Conservation (phyloP, 2,888 invertebrate genomes). For the Eupithecia centaureata region DNA sequence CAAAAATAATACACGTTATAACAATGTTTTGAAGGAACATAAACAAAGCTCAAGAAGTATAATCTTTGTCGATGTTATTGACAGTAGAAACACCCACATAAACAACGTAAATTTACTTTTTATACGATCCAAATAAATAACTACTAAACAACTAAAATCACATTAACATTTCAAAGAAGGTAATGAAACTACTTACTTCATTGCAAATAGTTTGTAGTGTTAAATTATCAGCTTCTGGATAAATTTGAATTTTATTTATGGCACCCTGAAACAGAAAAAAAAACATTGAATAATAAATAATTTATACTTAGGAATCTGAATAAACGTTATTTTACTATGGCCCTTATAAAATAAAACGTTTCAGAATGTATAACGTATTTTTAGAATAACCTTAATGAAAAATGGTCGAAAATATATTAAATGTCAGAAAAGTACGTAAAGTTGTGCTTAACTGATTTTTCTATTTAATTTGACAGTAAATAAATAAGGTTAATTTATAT, state of each 20-base stretch:
- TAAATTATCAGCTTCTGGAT: slow-evolving; percentile 43
- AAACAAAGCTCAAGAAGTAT: background rate
- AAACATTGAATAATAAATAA: slow-evolving; percentile 1
- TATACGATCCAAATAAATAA: background rate
- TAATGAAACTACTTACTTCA: slow-evolving; percentile 50
- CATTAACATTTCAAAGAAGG: background rate
- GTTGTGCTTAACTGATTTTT: too few species aligned
- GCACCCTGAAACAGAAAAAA: slow-evolving; percentile 62
- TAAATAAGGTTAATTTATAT: too few species aligned
- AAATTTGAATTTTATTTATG: slow-evolving; percentile 56
- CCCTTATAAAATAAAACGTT: too few species aligned
- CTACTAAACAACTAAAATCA: background rate
- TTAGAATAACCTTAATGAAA: too few species aligned
- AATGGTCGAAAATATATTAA: too few species aligned
- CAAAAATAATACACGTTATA: background rate
- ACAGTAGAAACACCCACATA: background rate
- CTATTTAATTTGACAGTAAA: too few species aligned
- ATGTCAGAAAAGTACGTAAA: too few species aligned
- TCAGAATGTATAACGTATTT: too few species aligned
- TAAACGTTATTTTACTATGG: too few species aligned
- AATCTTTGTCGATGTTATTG: slow-evolving; percentile 24
- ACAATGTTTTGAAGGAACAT: slow-evolving; percentile 1
- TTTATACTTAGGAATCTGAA: background rate
- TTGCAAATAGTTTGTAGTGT: slow-evolving; percentile 45
- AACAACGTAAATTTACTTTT: background rate